These are phyloP conservation scores for Galerucella calmariensis DNA, from an alignment of 2,888 invertebrate species.

Conservation along the genomic window DNA sequence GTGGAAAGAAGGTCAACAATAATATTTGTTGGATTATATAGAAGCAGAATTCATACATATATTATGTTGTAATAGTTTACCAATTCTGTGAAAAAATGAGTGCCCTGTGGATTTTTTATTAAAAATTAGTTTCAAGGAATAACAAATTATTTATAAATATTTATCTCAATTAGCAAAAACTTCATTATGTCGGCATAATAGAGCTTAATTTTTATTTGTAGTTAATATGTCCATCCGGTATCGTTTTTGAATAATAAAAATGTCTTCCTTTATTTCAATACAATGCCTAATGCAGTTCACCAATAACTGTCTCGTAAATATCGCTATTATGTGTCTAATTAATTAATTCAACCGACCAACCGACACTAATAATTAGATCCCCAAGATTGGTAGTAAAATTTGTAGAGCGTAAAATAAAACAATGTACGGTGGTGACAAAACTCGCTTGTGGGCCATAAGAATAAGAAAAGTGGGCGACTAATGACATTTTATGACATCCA, in stretches of 20 bases:
- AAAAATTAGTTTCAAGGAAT: no score
- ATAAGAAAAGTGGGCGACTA: conserved; percentile 52
- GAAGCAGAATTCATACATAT: no score
- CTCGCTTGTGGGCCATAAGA: conserved; percentile 29
- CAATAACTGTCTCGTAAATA: conserved; percentile 17
- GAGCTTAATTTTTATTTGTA: not conserved
- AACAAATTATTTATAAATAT: no score
- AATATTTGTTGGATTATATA: no score
- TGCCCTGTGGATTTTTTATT: no score
- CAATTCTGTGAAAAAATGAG: no score
- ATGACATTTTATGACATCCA: conserved; percentile 56
- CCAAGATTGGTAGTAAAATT: conserved; percentile 31
- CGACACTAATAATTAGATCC: conserved; percentile 30
- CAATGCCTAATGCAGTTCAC: conserved; percentile 7
- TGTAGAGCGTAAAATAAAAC: conserved; percentile 23
- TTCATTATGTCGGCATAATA: conserved; percentile 21
- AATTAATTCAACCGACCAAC: conserved; percentile 18
- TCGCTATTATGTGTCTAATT: conserved; percentile 12
- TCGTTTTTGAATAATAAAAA: not conserved
- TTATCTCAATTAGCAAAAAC: no score
- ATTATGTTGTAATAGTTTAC: no score
- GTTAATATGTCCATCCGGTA: not conserved
- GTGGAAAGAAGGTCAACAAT: no score
- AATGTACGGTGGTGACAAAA: conserved; percentile 36
- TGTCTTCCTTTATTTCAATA: not conserved